Base-by-base conservation (phyloP, 2,113 vertebrate genomes). In the Ifrita kowaldi region DNA sequence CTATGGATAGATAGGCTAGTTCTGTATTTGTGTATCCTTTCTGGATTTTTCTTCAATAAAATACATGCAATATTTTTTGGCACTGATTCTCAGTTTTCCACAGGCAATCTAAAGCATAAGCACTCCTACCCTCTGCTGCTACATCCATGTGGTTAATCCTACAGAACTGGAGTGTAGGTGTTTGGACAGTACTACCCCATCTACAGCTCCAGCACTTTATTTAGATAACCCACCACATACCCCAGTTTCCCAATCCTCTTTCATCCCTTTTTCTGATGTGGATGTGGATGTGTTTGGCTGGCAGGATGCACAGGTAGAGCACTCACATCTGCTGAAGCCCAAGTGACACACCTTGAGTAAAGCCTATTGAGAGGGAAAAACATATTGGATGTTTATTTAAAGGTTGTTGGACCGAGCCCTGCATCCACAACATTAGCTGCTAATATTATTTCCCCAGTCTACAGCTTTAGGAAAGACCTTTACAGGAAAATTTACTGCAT, bases 401-500 rank as follows among this genome's bases (percentile, higher is more conserved):
- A 90, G 74, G 65, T 55, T 92, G 83, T 62, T 93, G 95, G 90
- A 79, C 83, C 6, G 7, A 89, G 83, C 50, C 84, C 89, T 94
- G 87, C 24, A 3, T 90, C 82, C 86, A 94, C 83, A 70, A 35
- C 22, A 55, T 94, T 92, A 94, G 75, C 71, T 93, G 59, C 55
- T 96, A 96, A 94, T 96, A 93, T 94, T 78, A 89, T 93, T 95
- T 93, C 80, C 90, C 69, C 47, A 71, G 80, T 84, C 88, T 91
- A 70, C 1, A 7, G 73, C 55, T 78, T 97, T 85, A 87, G 73
- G 73, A 88, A 93, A 93, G 84, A 93, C 88, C 88, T 94, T 97
- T 96, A 87, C 3, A 21, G 75, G 82, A 65, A 97, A 97, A 96
- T 94, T 96, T 97, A 85, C 90, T 91, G 65, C 90, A 77, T 59